Evolutionary conservation across 2,113 vertebrate genomes (phyloP).

Genomic region (Uria aalge): DNA sequence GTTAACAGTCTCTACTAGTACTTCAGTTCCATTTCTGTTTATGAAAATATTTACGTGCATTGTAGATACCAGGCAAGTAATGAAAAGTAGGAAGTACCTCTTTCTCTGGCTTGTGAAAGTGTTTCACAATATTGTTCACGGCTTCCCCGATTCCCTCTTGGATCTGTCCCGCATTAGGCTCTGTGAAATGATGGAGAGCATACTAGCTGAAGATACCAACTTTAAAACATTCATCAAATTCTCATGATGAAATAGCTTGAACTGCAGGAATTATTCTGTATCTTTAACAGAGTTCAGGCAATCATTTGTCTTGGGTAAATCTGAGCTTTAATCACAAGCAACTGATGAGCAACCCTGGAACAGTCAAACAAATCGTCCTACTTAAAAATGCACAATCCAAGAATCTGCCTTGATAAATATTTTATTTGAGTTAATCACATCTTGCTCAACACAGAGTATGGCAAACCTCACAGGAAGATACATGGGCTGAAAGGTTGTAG

Average conservation of each 20-base stretch:
- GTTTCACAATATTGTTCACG: constrained; percentile 95
- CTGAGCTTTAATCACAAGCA: neutral
- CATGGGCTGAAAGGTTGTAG: neutral
- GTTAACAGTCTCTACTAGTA: neutral
- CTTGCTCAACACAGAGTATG: neutral
- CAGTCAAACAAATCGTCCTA: neutral
- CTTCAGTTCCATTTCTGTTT: neutral
- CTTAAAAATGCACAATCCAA: neutral
- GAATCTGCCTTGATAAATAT: neutral
- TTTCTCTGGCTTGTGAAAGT: constrained; percentile 98
- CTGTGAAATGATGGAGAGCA: constrained; percentile 71
- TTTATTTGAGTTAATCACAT: neutral
- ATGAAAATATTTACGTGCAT: neutral
- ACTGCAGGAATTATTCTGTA: neutral
- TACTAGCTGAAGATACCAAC: neutral
- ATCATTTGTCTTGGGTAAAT: neutral
- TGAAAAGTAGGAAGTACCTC: constrained; percentile 79
- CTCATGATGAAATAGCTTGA: neutral
- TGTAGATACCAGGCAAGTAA: neutral
- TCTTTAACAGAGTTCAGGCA: neutral
- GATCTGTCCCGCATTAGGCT: constrained; percentile 87
- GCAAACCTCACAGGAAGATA: neutral
- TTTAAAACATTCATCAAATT: neutral
- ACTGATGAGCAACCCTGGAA: neutral
- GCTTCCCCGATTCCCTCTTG: constrained; percentile 96